Evolutionary conservation across 2,113 vertebrate genomes (phyloP).

Genomic region (Periophthalmus modestus): DNA sequence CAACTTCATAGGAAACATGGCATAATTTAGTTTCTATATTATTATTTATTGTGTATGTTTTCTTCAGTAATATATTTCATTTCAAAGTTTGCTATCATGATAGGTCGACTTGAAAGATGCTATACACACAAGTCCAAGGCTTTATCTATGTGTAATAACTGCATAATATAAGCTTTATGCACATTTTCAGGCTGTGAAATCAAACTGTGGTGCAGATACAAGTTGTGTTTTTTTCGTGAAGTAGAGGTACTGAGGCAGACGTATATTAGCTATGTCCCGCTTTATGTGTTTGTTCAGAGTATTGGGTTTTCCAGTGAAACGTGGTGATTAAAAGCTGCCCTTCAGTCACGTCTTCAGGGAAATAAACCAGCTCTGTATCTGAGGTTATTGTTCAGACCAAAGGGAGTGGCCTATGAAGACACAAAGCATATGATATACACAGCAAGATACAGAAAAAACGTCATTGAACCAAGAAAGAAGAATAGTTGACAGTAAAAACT

Average conservation of each 20-base stretch:
- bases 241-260: background rate
- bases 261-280: background rate
- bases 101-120: too few relatives aligned
- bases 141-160: too few relatives aligned
- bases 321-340: background rate
- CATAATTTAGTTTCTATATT: too few relatives aligned
- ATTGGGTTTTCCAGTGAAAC: slow-evolving; percentile 1
- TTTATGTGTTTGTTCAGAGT: slow-evolving; percentile 1
- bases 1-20: too few relatives aligned
- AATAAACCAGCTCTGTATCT: slow-evolving; percentile 1
- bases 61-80: too few relatives aligned
- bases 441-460: background rate
- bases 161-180: too few relatives aligned
- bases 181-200: background rate
- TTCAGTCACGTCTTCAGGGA: slow-evolving; percentile 2
- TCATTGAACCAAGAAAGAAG: background rate
- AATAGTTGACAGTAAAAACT: background rate
- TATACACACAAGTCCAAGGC: too few relatives aligned
- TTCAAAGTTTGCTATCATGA: too few relatives aligned
- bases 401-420: background rate
- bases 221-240: background rate
- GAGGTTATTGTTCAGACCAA: background rate
- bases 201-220: background rate
- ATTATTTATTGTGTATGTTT: too few relatives aligned
- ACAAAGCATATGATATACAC: background rate